phyloP scores from a whole-genome alignment of 2,797 vertebrate species.

The Gambelia wislizenii region DNA sequence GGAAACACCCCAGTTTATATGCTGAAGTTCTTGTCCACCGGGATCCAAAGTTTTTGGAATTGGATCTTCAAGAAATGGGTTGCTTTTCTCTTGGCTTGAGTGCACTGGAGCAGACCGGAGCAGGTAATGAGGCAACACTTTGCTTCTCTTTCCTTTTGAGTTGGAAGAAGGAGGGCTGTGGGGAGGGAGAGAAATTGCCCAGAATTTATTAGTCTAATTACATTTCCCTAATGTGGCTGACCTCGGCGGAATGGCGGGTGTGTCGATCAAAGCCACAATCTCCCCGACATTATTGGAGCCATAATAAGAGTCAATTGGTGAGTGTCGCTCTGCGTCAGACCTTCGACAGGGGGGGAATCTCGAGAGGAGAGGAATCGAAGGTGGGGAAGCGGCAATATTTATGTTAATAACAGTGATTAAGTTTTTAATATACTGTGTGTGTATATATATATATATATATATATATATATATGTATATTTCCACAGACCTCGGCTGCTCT shows the following conservation, averaged over 20 bases:
- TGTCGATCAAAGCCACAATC: conserved; percentile 62
- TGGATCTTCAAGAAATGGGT: no score
- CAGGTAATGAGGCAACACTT: conserved; percentile 24
- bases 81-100: no score
- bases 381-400: conserved; percentile 51
- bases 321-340: conserved; percentile 27
- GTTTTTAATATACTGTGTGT: neutral
- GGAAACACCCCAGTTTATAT: no score
- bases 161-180: neutral
- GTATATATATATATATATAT: no score
- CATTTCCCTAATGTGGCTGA: conserved; percentile 71
- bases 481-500: neutral
- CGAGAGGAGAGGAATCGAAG: neutral
- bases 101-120: rapidly evolving
- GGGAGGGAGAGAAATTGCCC: neutral
- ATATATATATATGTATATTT: neutral
- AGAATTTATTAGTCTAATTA: conserved; percentile 76
- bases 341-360: neutral
- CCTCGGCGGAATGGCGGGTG: conserved; percentile 38
- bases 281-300: conserved; percentile 53
- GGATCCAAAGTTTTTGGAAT: no score
- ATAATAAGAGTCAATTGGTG: conserved; percentile 62
- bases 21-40: no score
- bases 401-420: conserved; percentile 59
- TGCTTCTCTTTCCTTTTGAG: neutral